Conservation (phyloP, 2,888 invertebrate species). For the Heliconius ismenius region DNA sequence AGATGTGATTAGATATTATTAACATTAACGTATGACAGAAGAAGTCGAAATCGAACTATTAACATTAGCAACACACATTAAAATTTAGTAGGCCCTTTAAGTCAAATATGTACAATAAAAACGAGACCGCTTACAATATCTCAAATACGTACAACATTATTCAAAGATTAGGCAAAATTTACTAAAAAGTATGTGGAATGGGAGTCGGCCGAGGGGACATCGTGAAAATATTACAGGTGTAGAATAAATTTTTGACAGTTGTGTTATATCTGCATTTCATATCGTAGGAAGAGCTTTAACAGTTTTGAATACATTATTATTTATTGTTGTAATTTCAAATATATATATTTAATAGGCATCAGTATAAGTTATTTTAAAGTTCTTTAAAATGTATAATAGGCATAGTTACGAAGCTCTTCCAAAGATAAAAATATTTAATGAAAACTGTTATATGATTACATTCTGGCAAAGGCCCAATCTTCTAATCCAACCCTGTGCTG, state of each 20-base stretch:
- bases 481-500: conserved; percentile 41
- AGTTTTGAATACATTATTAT: not conserved
- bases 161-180: conserved; percentile 77
- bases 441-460: conserved; percentile 18
- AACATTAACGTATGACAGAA: conserved; percentile 51
- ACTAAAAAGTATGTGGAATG: conserved; percentile 65
- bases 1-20: conserved; percentile 54
- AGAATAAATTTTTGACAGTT: not conserved
- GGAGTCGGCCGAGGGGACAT: conserved; percentile 42
- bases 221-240: conserved; percentile 29
- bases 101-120: conserved; percentile 79
- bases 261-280: not conserved
- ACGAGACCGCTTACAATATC: conserved; percentile 74
- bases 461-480: conserved; percentile 30
- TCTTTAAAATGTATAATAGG: too few relatives aligned
- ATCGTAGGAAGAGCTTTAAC: conserved; percentile 3
- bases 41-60: conserved; percentile 70
- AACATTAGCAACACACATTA: conserved; percentile 74
- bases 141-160: conserved; percentile 64
- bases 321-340: not conserved
- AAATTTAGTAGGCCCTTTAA: conserved; percentile 76
- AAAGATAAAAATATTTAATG: conserved; percentile 23
- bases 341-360: not conserved
- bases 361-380: not conserved
- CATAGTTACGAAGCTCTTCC: not conserved